Percentiles rank a stretch among this genome's conserved stretches.
These are phyloP conservation scores for Rhinogobio ventralis DNA, from an alignment of 2,797 vertebrate genomes.

Conservation along the genomic window DNA sequence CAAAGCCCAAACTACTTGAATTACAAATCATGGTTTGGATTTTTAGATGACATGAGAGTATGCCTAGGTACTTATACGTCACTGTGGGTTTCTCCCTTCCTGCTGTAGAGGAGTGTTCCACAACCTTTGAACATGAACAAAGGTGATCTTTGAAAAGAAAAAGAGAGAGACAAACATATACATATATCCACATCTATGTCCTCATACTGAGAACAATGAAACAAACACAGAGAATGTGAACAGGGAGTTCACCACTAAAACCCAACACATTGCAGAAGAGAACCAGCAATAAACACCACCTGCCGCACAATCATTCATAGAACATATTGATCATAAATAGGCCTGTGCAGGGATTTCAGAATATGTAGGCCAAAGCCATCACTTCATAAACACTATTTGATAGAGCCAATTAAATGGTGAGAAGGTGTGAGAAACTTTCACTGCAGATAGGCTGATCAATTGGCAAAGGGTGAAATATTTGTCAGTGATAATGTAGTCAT, in stretches of 20 bases:
- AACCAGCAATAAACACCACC: background rate
- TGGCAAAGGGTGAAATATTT: background rate
- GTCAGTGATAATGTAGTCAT: background rate
- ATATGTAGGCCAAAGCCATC: background rate
- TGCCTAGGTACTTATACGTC: background rate
- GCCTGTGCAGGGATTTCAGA: background rate
- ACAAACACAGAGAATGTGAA: background rate
- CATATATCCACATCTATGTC: background rate
- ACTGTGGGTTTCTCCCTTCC: background rate
- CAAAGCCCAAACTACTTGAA: background rate
- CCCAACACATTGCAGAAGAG: background rate
- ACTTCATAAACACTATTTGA: background rate
- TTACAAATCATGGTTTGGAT: background rate
- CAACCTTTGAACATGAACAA: conserved; percentile 23
- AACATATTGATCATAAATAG: background rate
- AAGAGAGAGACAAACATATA: background rate
- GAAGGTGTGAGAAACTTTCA: background rate
- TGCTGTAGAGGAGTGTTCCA: background rate
- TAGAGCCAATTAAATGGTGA: background rate
- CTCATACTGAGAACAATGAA: background rate
- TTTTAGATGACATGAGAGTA: background rate
- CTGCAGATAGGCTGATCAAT: background rate
- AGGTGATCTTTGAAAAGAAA: background rate
- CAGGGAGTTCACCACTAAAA: background rate
- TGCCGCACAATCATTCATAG: background rate